These are phyloP conservation scores for Chymomyza fuscimana DNA, from an alignment of 2,888 invertebrate species.

Conservation along the genomic window DNA sequence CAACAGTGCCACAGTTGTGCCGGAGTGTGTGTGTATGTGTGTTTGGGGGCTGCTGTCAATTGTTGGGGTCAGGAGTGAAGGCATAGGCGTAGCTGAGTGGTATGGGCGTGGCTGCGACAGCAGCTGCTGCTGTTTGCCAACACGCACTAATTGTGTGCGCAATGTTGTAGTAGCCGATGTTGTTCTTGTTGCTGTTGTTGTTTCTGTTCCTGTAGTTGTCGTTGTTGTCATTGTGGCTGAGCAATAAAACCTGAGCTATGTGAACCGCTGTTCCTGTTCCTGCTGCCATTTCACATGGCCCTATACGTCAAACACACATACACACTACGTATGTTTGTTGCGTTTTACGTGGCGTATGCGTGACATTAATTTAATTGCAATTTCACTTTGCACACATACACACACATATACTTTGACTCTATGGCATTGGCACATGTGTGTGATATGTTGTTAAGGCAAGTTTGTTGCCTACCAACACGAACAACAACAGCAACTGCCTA, in stretches of 20 bases:
- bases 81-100: neutral
- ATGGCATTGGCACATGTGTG: constrained; percentile 14
- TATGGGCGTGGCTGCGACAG: neutral
- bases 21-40: neutral
- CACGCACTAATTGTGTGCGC: constrained; percentile 70
- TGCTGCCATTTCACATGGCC: constrained; percentile 28
- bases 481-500: neutral
- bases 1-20: constrained; percentile 31
- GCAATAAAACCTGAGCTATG: constrained; percentile 67
- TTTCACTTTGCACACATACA: constrained; percentile 56
- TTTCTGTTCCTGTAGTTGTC: constrained; percentile 29
- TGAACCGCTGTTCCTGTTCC: constrained; percentile 50
- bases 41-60: neutral
- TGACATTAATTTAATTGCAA: constrained; percentile 74
- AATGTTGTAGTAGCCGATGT: constrained; percentile 30
- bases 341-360: constrained; percentile 68
- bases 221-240: constrained; percentile 60
- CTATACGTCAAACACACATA: neutral
- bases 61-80: neutral
- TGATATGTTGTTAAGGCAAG: neutral
- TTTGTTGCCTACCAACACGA: neutral
- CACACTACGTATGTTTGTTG: constrained; percentile 13
- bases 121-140: constrained; percentile 60
- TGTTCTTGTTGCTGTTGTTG: constrained; percentile 32
- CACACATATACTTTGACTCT: constrained; percentile 20